Percentiles rank a stretch among this genome's conserved stretches.
Conservation (phyloP, 2,113 vertebrate genomes). For the Sander vitreus region DNA sequence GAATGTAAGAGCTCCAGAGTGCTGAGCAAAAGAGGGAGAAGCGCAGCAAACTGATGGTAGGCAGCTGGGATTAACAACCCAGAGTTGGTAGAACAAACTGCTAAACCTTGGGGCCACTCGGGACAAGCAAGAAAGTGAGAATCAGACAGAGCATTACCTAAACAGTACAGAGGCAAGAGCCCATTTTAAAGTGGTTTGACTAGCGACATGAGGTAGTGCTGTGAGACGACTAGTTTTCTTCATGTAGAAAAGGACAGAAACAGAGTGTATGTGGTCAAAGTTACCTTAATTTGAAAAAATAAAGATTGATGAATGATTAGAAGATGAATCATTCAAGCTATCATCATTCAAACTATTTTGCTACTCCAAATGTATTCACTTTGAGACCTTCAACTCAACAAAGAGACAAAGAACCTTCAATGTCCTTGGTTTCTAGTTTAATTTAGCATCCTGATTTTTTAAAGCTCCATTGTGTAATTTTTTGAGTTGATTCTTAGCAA, state of each 20-base stretch:
- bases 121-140: background rate
- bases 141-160: slow-evolving; percentile 8
- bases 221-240: background rate
- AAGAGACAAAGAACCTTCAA: background rate
- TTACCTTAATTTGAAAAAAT: background rate
- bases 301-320: background rate
- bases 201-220: background rate
- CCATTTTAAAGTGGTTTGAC: background rate
- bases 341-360: too few species aligned
- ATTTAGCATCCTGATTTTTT: background rate
- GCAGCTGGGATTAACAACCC: slow-evolving; percentile 12
- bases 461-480: too few species aligned
- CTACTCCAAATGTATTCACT: background rate
- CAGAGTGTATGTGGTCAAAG: background rate
- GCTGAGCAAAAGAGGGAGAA: slow-evolving; percentile 5
- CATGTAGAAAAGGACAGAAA: background rate
- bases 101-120: background rate
- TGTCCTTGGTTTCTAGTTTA: background rate
- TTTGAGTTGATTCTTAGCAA: too few species aligned
- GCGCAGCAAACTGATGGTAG: slow-evolving; percentile 31
- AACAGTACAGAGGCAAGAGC: background rate
- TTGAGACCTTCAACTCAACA: too few species aligned
- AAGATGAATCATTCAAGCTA: too few species aligned
- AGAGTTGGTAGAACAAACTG: slow-evolving; percentile 23
- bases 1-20: slow-evolving; percentile 31